Percentiles rank a stretch among this genome's conserved stretches.
Evolutionary conservation across 1,140 invertebrate genomes (phyloP).

Genomic region (Cotesia glomerata): DNA sequence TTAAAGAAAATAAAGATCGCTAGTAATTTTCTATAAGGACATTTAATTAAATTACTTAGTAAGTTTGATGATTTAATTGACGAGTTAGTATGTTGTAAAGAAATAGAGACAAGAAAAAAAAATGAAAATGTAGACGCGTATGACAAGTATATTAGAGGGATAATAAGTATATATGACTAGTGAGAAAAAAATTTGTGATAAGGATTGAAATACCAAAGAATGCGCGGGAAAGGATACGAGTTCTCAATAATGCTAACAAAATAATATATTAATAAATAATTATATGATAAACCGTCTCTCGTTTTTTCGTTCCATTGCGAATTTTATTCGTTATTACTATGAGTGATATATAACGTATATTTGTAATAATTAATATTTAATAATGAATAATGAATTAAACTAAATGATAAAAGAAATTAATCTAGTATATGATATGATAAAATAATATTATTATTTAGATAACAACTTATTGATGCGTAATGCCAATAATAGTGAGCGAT

Average conservation of each 20-base stretch:
- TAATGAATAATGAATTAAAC: background rate
- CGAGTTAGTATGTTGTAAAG: too few relatives aligned
- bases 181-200: conserved; percentile 60
- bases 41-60: background rate
- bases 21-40: background rate
- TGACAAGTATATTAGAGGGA: background rate
- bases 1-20: background rate
- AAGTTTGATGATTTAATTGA: background rate
- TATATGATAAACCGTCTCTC: background rate
- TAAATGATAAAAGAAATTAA: background rate
- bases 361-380: background rate
- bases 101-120: background rate
- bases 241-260: background rate
- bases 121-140: background rate
- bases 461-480: conserved; percentile 17
- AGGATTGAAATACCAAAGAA: conserved; percentile 54
- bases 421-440: background rate
- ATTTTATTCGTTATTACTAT: background rate
- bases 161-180: conserved; percentile 41
- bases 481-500: conserved; percentile 13
- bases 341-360: background rate
- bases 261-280: conserved; percentile 1
- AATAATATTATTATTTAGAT: background rate
- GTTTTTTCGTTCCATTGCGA: background rate
- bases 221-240: conserved; percentile 27